These are phyloP conservation scores for Cuculus canorus DNA, from an alignment of 2,797 vertebrate genomes.

Conservation along the genomic window DNA sequence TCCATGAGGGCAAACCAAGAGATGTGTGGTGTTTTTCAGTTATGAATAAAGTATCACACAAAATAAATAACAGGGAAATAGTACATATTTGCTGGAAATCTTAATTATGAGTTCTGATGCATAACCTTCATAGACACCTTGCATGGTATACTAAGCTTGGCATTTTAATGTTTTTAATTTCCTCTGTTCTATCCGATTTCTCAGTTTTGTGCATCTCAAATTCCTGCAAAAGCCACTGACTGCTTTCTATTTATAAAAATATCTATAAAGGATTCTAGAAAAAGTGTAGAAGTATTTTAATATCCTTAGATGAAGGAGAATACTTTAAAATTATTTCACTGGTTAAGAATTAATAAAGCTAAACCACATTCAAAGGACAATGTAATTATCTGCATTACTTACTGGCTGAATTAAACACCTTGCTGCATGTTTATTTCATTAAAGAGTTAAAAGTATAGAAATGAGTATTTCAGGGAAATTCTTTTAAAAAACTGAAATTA, in stretches of 20 bases:
- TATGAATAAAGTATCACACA: background rate
- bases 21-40: background rate
- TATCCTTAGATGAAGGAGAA: background rate
- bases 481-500: background rate
- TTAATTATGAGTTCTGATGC: background rate
- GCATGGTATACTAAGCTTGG: background rate
- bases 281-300: background rate
- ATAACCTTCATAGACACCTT: background rate
- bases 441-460: background rate
- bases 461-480: background rate
- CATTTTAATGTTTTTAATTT: background rate
- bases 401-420: background rate
- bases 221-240: background rate
- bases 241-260: background rate
- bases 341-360: conserved; percentile 21
- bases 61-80: background rate
- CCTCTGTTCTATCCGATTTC: background rate
- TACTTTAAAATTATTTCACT: background rate
- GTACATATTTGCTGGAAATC: background rate
- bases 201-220: background rate
- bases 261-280: background rate
- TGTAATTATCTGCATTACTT: background rate
- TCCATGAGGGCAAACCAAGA: background rate
- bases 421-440: background rate
- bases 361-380: background rate